Percentiles rank a stretch among this genome's conserved stretches.
Conservation (phyloP, 2,888 invertebrate species). For the Adineta ricciae region DNA sequence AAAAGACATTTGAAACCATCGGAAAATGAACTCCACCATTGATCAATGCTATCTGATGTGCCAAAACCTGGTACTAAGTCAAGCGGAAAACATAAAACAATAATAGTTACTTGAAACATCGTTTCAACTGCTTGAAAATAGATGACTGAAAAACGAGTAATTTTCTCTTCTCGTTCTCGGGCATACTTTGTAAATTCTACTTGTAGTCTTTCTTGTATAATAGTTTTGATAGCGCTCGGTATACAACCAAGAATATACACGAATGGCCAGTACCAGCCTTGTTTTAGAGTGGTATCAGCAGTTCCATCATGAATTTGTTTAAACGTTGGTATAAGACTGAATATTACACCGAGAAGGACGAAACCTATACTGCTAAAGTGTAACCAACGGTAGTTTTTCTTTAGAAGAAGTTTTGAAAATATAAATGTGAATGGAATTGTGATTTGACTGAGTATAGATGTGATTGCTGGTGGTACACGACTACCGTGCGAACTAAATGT, state of each 20-base stretch:
- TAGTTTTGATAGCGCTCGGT: neutral
- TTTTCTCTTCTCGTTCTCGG: neutral
- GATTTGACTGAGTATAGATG: neutral
- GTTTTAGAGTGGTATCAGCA: neutral
- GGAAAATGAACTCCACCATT: neutral
- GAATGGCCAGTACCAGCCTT: neutral
- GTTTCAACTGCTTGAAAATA: slow-evolving; percentile 6
- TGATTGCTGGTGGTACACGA: neutral
- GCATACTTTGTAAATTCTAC: neutral
- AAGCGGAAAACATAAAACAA: neutral
- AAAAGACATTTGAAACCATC: neutral
- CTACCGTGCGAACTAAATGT: neutral
- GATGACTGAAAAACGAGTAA: neutral
- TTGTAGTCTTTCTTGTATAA: neutral
- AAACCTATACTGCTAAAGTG: neutral
- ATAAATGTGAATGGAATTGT: neutral
- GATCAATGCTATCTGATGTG: neutral
- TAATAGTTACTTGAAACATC: neutral
- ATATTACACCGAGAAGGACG: neutral
- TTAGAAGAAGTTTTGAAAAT: neutral
- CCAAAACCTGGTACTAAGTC: neutral
- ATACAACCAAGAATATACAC: neutral
- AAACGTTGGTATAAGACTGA: neutral
- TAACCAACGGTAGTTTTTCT: neutral
- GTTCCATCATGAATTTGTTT: neutral